These are phyloP conservation scores for Leistus spinibarbis DNA, from an alignment of 2,888 invertebrate species.

Conservation along the genomic window DNA sequence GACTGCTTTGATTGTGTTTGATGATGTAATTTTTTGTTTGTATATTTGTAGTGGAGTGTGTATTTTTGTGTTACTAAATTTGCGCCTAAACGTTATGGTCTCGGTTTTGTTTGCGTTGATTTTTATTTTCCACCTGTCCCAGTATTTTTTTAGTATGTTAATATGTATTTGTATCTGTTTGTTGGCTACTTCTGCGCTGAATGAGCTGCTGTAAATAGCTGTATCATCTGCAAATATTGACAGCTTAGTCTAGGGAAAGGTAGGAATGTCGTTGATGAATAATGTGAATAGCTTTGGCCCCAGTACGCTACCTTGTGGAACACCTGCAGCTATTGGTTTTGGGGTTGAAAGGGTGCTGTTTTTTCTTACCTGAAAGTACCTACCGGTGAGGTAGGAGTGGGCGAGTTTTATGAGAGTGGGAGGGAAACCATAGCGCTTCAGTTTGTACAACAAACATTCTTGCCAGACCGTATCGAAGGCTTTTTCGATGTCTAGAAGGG, in stretches of 20 bases:
- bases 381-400: no score
- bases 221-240: slow-evolving; percentile 44
- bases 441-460: slow-evolving; percentile 49
- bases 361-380: no score
- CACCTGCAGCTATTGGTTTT: no score
- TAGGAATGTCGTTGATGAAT: slow-evolving; percentile 25
- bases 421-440: slow-evolving; percentile 40
- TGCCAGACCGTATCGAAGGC: no score
- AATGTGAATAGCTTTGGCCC: slow-evolving; percentile 37
- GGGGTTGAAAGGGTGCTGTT: no score
- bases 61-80: neutral
- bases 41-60: slow-evolving; percentile 34
- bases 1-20: slow-evolving; percentile 24
- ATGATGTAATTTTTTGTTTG: slow-evolving; percentile 21
- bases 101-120: no score
- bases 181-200: neutral
- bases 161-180: neutral
- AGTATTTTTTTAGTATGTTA: slow-evolving; percentile 4
- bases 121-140: neutral
- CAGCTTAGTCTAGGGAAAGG: no score
- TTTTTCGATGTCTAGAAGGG: no score
- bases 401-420: no score
- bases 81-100: neutral
- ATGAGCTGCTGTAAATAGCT: slow-evolving; percentile 7
- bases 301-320: no score